These are phyloP conservation scores for Tuta absoluta DNA, from an alignment of 2,888 invertebrate genomes.

Conservation along the genomic window DNA sequence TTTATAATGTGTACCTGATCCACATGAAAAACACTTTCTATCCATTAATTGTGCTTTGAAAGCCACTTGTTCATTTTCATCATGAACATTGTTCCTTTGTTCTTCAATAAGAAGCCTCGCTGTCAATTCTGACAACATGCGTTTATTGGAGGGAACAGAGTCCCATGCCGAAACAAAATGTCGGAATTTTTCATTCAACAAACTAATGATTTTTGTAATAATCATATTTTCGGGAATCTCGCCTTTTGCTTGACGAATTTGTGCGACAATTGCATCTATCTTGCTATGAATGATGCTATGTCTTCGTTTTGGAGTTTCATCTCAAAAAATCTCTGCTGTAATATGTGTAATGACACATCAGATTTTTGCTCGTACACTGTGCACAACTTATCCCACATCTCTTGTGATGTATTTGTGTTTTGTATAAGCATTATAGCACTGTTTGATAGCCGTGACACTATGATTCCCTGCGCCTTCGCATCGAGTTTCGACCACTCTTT, in stretches of 20 bases:
- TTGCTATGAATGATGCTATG: not conserved
- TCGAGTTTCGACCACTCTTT: not conserved
- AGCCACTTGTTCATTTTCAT: not conserved
- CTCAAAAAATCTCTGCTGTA: not conserved
- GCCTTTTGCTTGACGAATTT: not conserved
- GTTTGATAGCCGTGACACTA: not conserved
- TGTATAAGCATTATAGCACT: not conserved
- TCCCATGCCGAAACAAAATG: slow-evolving; percentile 7
- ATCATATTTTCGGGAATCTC: not conserved
- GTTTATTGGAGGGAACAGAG: not conserved
- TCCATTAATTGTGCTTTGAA: not conserved
- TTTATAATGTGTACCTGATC: not conserved
- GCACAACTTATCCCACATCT: not conserved
- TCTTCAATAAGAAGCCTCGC: not conserved
- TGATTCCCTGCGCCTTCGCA: not conserved
- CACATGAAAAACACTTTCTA: not conserved
- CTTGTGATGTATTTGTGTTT: not conserved
- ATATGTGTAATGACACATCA: not conserved
- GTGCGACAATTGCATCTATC: not conserved
- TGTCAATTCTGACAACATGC: not conserved
- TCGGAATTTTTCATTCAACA: not conserved
- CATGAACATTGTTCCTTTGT: not conserved
- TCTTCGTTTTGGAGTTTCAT: not conserved
- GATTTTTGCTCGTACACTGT: not conserved
- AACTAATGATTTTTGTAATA: not conserved